phyloP scores from a whole-genome alignment of 2,113 vertebrate genomes.

The Rhombomys opimus region DNA sequence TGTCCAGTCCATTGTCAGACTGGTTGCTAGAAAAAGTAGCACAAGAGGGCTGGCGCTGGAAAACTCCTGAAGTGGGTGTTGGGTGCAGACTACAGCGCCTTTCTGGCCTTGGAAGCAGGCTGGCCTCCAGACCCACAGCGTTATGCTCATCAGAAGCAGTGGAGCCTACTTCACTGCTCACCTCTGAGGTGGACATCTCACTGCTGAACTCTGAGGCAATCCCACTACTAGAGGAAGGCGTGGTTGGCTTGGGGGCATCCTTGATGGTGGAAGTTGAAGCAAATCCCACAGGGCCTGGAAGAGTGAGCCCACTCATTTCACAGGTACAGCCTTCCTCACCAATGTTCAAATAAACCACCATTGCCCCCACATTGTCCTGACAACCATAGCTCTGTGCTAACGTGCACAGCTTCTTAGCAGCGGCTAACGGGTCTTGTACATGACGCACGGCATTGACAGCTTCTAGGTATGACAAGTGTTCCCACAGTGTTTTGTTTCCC shows the following conservation, averaged over 20 bases:
- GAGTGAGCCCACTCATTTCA: constrained; percentile 87
- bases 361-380: constrained; percentile 94
- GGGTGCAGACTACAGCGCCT: constrained; percentile 96
- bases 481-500: constrained; percentile 95
- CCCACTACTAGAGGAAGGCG: constrained; percentile 93
- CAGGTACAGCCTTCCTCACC: constrained; percentile 95
- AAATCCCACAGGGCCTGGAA: constrained; percentile 86
- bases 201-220: constrained; percentile 95
- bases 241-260: constrained; percentile 87
- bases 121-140: constrained; percentile 85
- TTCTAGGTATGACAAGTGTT: constrained; percentile 92
- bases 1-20: constrained; percentile 97
- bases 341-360: constrained; percentile 93
- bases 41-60: constrained; percentile 95
- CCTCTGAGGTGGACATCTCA: constrained; percentile 95
- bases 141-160: constrained; percentile 96
- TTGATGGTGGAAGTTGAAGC: constrained; percentile 82
- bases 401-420: constrained; percentile 96
- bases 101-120: constrained; percentile 88
- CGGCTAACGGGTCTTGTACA: constrained; percentile 91
- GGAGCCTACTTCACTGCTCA: constrained; percentile 97
- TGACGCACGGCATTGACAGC: constrained; percentile 92
- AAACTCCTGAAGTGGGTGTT: constrained; percentile 86
- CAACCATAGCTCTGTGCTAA: constrained; percentile 97
- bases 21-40: constrained; percentile 96